Evolutionary conservation across 2,888 invertebrate species (phyloP), one percentile per base, ranked within the genome.

Genomic region (Leptarthrus brevirostris): DNA sequence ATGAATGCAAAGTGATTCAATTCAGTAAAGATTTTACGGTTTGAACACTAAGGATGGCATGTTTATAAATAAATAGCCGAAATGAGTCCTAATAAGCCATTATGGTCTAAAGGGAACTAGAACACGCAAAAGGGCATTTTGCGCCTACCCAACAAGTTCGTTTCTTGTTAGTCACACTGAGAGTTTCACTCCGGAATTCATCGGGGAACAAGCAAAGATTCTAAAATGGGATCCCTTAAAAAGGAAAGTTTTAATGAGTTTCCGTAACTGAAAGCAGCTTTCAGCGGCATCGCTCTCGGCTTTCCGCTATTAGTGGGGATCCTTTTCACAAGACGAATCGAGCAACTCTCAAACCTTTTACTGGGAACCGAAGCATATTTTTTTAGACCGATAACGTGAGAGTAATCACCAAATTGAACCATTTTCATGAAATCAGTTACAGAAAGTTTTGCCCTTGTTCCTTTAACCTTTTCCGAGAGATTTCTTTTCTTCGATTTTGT

Each of bases 211-310:
- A 16, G 36, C 24, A 18, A 49, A 47, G 66, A 66, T 16, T 66
- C 12, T 16, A 47, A 30, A 26, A 47, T 26, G 44, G n/a, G 44
- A 47, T 66, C 66, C 44, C 47, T 22, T 54, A 61, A 72, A 70
- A 72, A 47, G 72, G 24, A 58, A 73, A 75, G 72, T 75, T 75
- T 75, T 73, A 73, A 75, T 75, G 75, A 75, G 73, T 73, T 75
- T 75, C 73, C 75, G 75, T 40, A 61, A 49, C 75, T 44, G 70
- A 70, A 73, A 58, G 66, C 66, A 26, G 66, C 47, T 30, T 66
- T 61, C 44, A 66, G 30, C 49, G 47, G 16, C 26, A 36, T 47
- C 66, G 66, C 16, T 20, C 30, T 18, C 44, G 16, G 44, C 49
- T 66, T n/a, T 66, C 66, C 66, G 66, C 36, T 36, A 66, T 44